Evolutionary conservation across 2,888 invertebrate genomes (phyloP), one percentile per base, ranked within the genome.

Genomic region (Amiota minor): DNA sequence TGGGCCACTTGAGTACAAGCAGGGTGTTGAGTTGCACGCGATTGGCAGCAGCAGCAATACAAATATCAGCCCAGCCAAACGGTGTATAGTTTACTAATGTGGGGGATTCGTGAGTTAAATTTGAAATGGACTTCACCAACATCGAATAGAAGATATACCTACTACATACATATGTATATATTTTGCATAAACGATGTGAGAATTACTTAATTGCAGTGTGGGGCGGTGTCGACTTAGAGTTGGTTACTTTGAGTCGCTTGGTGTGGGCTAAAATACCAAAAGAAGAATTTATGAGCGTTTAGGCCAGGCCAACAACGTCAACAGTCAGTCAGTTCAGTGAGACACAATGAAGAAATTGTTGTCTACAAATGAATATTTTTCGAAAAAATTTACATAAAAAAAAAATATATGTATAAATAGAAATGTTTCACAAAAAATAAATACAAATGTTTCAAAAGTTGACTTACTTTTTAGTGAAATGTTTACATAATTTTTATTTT

Each of bases 111-210:
- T n/a, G 18, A 14, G 47, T 46, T 35, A 35, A 35, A 35, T 35
- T 35, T 35, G 35, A 35, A 35, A 35, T 35, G 35, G 35, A 35
- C 35, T 35, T 35, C 35, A 35, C 35, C 35, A 35, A 35, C 14
- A 47, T 49, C 2, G 18, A 59, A 23, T 14, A 50, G 61, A 3
- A 46, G n/a, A n/a, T n/a, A n/a, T n/a, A n/a, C n/a, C n/a, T n/a
- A n/a, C n/a, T n/a, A n/a, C n/a, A 61, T 23, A 23, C 10, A 14
- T 12, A 20, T 9, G 76, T 70, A 75, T 74, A 78, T 79, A 80
- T 80, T 84, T 84, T 84, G 84, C 84, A 84, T 84, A 84, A 85
- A 85, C 81, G 84, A 83, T 85, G 84, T 85, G 84, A 82, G 84
- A 84, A 84, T 84, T 85, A 84, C 84, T 85, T 84, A 84, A 84